Conservation (phyloP, 1,140 invertebrate species). For the Nixonia krombeini region DNA sequence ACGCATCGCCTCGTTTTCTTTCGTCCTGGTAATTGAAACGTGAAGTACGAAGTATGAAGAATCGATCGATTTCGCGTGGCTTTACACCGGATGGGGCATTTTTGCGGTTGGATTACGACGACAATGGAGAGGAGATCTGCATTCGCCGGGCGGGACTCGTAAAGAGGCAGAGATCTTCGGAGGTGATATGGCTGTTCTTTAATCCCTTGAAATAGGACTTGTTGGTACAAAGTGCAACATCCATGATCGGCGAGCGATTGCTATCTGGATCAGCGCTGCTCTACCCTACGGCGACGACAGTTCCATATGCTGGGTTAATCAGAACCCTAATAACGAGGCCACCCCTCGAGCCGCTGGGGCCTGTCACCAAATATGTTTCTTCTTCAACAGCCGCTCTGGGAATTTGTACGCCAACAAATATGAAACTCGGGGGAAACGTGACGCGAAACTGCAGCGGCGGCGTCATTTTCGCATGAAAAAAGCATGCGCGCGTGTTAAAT, state of each 20-base stretch:
- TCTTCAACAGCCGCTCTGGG: constrained; percentile 58
- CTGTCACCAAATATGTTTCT: constrained; percentile 71
- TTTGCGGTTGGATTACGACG: constrained; percentile 17
- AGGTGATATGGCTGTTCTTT: constrained; percentile 47
- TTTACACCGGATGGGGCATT: constrained; percentile 26
- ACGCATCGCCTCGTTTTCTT: too few species aligned
- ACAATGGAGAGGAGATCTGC: constrained; percentile 55
- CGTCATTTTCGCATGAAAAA: too few species aligned
- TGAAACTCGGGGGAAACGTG: not conserved
- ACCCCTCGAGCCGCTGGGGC: constrained; percentile 51
- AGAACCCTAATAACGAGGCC: constrained; percentile 64
- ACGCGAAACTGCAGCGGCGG: too few species aligned
- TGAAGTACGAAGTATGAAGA: too few species aligned
- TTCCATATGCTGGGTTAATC: constrained; percentile 69
- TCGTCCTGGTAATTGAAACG: too few species aligned
- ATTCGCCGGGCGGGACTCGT: constrained; percentile 35
- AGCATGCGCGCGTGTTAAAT: too few species aligned
- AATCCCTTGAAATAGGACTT: constrained; percentile 70
- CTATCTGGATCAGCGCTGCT: constrained; percentile 50
- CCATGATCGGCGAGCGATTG: constrained; percentile 48
- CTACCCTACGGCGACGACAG: constrained; percentile 49
- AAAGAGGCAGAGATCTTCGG: constrained; percentile 34
- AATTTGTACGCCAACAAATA: constrained; percentile 43
- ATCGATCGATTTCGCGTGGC: constrained; percentile 6
- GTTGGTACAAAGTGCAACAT: constrained; percentile 57